phyloP scores from a whole-genome alignment of 1,140 invertebrate genomes.

The Asbolus verrucosus region DNA sequence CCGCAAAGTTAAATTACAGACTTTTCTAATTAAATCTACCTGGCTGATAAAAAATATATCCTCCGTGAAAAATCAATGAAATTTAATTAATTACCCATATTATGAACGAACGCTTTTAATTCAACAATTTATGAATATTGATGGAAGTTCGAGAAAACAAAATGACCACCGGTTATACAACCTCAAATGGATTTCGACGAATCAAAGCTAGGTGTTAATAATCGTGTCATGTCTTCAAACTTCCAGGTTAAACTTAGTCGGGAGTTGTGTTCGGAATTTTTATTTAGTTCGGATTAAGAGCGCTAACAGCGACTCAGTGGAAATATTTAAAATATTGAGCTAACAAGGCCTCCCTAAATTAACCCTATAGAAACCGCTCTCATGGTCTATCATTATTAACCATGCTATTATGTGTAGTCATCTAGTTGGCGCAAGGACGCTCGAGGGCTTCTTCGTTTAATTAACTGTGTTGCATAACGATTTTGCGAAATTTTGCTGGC shows the following conservation, averaged over 20 bases:
- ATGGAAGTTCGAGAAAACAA: constrained; percentile 6
- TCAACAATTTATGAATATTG: constrained; percentile 6
- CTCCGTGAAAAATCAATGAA: not conserved
- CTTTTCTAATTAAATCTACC: not conserved
- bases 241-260: constrained; percentile 15
- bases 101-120: constrained; percentile 10
- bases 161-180: not conserved
- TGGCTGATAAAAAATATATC: not conserved
- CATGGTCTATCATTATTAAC: too few relatives aligned
- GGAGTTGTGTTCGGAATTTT: constrained; percentile 32
- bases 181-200: not conserved
- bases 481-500: too few relatives aligned
- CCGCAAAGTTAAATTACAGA: not conserved
- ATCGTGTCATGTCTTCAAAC: constrained; percentile 29
- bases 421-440: too few relatives aligned
- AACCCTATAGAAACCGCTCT: too few relatives aligned
- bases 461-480: too few relatives aligned
- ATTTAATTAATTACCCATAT: constrained; percentile 22
- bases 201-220: constrained; percentile 29
- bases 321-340: constrained; percentile 26
- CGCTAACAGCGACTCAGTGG: not conserved
- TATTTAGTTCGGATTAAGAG: constrained; percentile 22
- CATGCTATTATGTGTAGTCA: too few relatives aligned
- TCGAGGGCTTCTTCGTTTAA: too few relatives aligned
- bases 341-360: too few relatives aligned